Evolutionary conservation across 1,140 invertebrate species (phyloP), one percentile per base, ranked within the genome.

Genomic region (Lepidotrigona ventralis): DNA sequence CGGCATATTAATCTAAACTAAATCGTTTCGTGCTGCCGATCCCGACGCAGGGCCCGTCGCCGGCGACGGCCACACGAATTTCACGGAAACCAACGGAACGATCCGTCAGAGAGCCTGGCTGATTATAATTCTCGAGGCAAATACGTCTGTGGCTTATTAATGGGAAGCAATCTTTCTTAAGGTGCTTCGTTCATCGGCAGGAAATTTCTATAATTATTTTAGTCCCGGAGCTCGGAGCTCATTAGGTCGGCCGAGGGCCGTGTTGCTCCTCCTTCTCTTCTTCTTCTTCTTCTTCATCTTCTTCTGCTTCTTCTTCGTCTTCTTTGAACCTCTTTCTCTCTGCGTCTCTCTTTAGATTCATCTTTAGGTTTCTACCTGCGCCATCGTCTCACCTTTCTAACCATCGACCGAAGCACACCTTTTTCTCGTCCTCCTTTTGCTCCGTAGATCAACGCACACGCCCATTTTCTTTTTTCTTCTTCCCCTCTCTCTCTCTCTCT

Each of bases 171-270:
- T 88, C 87, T 86, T 88, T 88, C 87, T 88, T 88, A 88, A 85
- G 87, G 84, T 82, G 87, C 77, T 86, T 85, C 87, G 83, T 88
- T 88, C 87, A 88, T 88, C 86, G 87, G 87, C 87, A 88, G 87
- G 87, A 88, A 88, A 88, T 88, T 88, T 88, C 87, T 88, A 88
- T 88, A 88, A 88, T 88, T 88, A 88, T 88, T 88, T 88, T 88
- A 86, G 87, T 88, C 86, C 86, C 86, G 77, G 63, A 86, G 86
- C 79, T 76, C 76, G 76, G 77, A 86, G 87, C 86, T 88, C 86
- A 88, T 88, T 88, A 88, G 86, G 86, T 85, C 86, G 87, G 56
- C 39, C 70, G 84, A 82, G 56, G 73, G 60, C 74, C 76, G 78
- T 79, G 74, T 84, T 81, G 86, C 58, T 46, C 81, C 86, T 69